phyloP scores from a whole-genome alignment of 2,797 vertebrate species.

The Hemibagrus guttatus region DNA sequence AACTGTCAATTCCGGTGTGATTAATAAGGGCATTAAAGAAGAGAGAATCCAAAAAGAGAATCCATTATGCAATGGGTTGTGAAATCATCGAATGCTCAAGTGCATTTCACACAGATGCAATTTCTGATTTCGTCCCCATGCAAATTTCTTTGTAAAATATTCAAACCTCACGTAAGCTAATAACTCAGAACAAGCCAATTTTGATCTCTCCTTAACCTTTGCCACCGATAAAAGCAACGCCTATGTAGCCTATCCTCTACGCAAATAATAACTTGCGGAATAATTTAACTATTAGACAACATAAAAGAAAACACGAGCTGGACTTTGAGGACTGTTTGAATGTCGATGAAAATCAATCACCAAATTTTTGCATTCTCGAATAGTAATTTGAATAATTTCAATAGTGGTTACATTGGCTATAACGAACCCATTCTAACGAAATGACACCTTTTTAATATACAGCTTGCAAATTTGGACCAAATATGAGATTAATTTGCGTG shows the following conservation, averaged over 20 bases:
- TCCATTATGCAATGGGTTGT: not conserved
- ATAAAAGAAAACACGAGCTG: conserved; percentile 45
- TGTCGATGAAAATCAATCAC: conserved; percentile 50
- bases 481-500: conserved; percentile 17
- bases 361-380: conserved; percentile 49
- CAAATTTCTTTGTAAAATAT: conserved; percentile 15
- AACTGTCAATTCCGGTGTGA: not conserved
- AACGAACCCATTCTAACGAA: conserved; percentile 52
- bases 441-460: conserved; percentile 41
- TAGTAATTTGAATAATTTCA: conserved; percentile 55
- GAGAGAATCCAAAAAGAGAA: not conserved
- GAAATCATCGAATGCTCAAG: not conserved
- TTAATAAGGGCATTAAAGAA: not conserved
- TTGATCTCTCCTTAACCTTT: not conserved
- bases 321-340: conserved; percentile 44
- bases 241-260: not conserved
- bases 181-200: not conserved
- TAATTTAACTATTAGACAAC: conserved; percentile 33
- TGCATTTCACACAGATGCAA: not conserved
- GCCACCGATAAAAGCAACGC: not conserved
- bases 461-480: conserved; percentile 38
- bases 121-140: not conserved
- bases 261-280: conserved; percentile 19
- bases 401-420: conserved; percentile 55
- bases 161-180: not conserved